Evolutionary conservation across 2,797 vertebrate species (phyloP).

Genomic region (Siniperca obscura): DNA sequence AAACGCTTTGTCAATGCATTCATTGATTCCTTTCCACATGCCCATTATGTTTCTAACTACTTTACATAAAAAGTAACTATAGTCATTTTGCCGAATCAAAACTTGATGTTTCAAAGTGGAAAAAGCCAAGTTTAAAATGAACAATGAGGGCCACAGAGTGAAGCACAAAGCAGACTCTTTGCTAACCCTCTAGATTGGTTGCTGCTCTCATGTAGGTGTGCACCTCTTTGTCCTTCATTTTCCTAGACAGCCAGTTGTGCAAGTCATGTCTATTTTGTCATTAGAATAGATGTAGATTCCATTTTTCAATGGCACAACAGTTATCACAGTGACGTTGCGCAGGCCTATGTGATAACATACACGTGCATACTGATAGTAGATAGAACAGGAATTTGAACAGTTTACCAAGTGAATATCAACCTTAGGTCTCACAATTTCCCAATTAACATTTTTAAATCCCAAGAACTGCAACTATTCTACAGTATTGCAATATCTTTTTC

Average conservation of each 20-base stretch:
- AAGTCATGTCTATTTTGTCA: slow-evolving; percentile 59
- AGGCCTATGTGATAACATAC: slow-evolving; percentile 55
- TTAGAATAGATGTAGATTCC: not conserved
- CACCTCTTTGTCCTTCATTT: slow-evolving; percentile 37
- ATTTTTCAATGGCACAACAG: slow-evolving; percentile 35
- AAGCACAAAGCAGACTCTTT: slow-evolving; percentile 36
- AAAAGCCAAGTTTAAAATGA: not conserved
- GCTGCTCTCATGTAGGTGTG: slow-evolving; percentile 21
- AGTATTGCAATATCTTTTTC: not conserved
- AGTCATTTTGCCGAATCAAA: not conserved
- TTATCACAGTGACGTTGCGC: slow-evolving; percentile 37
- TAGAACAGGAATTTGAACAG: slow-evolving; percentile 40
- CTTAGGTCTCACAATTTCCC: not conserved
- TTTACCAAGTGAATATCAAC: not conserved
- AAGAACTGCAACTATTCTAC: not conserved
- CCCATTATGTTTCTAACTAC: not conserved
- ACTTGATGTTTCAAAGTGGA: slow-evolving; percentile 5
- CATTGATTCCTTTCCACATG: not conserved
- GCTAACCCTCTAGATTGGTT: slow-evolving; percentile 13
- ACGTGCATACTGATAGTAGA: slow-evolving; percentile 53
- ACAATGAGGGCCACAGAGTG: slow-evolving; percentile 21
- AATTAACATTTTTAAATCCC: slow-evolving; percentile 1
- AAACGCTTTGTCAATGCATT: not conserved
- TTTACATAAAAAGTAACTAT: not conserved
- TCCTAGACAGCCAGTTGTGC: slow-evolving; percentile 45